A percentile compares a stretch with the other conserved stretches of the same genome.
phyloP scores from a whole-genome alignment of 2,888 invertebrate genomes.

The Campaea margaritaria region DNA sequence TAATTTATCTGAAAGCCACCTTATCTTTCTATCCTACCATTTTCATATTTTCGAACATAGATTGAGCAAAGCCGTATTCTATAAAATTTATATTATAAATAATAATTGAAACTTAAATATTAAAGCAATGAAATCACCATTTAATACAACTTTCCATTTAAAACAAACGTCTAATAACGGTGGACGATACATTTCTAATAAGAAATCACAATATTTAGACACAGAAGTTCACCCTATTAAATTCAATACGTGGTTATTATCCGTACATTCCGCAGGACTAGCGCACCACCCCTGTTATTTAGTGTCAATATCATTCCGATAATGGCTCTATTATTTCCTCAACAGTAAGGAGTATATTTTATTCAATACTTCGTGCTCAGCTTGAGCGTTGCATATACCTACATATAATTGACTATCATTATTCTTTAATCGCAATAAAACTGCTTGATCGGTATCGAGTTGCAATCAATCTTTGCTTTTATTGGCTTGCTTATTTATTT shows the following conservation, averaged over 20 bases:
- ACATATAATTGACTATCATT: constrained; percentile 23
- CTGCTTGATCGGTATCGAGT: constrained; percentile 8
- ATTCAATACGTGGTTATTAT: constrained; percentile 39
- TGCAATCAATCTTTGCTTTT: neutral
- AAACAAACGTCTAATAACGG: too few relatives aligned
- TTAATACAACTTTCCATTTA: too few relatives aligned
- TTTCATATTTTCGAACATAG: too few relatives aligned
- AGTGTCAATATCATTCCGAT: constrained; percentile 44
- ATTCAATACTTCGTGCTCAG: constrained; percentile 25
- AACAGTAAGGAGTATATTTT: constrained; percentile 29
- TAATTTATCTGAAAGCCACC: too few relatives aligned
- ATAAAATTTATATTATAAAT: too few relatives aligned
- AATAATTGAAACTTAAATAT: too few relatives aligned
- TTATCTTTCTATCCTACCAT: too few relatives aligned
- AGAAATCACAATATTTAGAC: neutral
- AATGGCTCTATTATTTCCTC: constrained; percentile 39
- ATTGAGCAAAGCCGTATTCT: too few relatives aligned
- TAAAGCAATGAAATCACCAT: too few relatives aligned
- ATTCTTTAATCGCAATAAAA: constrained; percentile 15
- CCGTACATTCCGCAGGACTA: constrained; percentile 38
- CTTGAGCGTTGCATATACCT: constrained; percentile 8
- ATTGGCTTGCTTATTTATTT: too few relatives aligned
- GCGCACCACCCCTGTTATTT: constrained; percentile 40
- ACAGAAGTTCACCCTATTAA: neutral
- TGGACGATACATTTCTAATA: neutral